Evolutionary conservation across 64 coral and sea anemone genomes (phyloP).

Genomic region (Pocillopora damicornis): DNA sequence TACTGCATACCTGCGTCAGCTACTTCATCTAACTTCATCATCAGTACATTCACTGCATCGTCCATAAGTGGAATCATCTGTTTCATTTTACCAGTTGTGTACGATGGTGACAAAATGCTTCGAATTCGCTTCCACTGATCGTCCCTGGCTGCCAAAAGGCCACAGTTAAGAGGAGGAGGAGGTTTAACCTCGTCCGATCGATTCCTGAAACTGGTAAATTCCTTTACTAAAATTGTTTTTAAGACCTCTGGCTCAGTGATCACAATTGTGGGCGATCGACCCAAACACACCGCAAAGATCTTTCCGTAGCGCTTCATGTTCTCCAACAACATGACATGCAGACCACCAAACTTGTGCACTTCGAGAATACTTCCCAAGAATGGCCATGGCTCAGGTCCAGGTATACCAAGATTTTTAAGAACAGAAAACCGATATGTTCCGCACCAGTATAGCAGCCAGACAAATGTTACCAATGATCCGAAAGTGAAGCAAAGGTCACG

Average conservation of each 20-base stretch:
- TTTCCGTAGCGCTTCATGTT: slow-evolving; percentile 54
- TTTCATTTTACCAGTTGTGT: slow-evolving; percentile 45
- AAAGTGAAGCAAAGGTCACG: neutral
- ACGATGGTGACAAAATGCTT: slow-evolving; percentile 37
- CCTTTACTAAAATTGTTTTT: slow-evolving; percentile 45
- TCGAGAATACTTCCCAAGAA: slow-evolving; percentile 29
- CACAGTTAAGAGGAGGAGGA: slow-evolving; percentile 1
- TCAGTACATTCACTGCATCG: slow-evolving; percentile 18
- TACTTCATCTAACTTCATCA: slow-evolving; percentile 30
- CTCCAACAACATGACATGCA: neutral
- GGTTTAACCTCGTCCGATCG: neutral
- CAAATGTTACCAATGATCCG: neutral
- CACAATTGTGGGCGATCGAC: slow-evolving; percentile 30
- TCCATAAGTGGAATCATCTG: slow-evolving; percentile 50
- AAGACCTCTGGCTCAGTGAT: slow-evolving; percentile 47
- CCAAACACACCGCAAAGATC: slow-evolving; percentile 30
- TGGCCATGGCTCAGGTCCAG: slow-evolving; percentile 28
- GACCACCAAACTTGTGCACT: neutral
- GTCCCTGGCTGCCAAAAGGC: slow-evolving; percentile 2
- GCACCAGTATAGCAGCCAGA: slow-evolving; percentile 10
- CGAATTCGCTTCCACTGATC: slow-evolving; percentile 51
- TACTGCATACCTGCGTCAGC: slow-evolving; percentile 37
- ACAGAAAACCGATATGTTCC: slow-evolving; percentile 11
- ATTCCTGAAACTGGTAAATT: slow-evolving; percentile 38
- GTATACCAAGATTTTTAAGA: neutral